Conservation (phyloP, 1,140 invertebrate species). For the Hylaeus anthracinus region DNA sequence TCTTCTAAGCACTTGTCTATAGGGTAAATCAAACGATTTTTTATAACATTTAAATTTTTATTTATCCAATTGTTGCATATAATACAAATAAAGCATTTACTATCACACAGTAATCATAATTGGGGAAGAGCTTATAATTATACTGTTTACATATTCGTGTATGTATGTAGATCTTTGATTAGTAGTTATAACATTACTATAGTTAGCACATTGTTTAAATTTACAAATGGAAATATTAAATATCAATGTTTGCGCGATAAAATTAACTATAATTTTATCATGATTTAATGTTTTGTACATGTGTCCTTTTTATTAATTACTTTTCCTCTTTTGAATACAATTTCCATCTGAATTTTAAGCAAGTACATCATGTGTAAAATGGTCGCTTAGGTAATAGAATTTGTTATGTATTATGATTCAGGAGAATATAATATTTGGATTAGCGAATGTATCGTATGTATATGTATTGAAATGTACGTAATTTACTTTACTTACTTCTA, state of each 20-base stretch:
- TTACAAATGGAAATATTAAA: constrained; percentile 39
- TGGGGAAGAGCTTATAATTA: constrained; percentile 57
- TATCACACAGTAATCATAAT: constrained; percentile 60
- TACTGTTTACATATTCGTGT: constrained; percentile 41
- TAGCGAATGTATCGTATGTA: neutral
- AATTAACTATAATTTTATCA: constrained; percentile 21
- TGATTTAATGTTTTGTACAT: constrained; percentile 33
- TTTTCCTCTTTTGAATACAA: neutral
- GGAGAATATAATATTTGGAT: constrained; percentile 25
- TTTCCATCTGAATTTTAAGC: constrained; percentile 45
- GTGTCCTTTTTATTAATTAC: constrained; percentile 3
- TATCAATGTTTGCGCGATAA: constrained; percentile 24
- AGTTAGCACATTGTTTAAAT: constrained; percentile 35
- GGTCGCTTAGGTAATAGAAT: constrained; percentile 22
- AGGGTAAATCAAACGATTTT: constrained; percentile 3
- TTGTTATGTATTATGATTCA: constrained; percentile 15
- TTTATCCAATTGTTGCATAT: constrained; percentile 66
- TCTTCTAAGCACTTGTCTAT: neutral
- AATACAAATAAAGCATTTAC: constrained; percentile 67
- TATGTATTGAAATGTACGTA: neutral
- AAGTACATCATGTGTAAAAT: constrained; percentile 22
- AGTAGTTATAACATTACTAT: constrained; percentile 35
- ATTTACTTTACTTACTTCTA: constrained; percentile 35
- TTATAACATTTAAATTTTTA: constrained; percentile 65
- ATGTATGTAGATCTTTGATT: constrained; percentile 44